Conservation (phyloP, 2,113 vertebrate species). For the Hucho hucho region DNA sequence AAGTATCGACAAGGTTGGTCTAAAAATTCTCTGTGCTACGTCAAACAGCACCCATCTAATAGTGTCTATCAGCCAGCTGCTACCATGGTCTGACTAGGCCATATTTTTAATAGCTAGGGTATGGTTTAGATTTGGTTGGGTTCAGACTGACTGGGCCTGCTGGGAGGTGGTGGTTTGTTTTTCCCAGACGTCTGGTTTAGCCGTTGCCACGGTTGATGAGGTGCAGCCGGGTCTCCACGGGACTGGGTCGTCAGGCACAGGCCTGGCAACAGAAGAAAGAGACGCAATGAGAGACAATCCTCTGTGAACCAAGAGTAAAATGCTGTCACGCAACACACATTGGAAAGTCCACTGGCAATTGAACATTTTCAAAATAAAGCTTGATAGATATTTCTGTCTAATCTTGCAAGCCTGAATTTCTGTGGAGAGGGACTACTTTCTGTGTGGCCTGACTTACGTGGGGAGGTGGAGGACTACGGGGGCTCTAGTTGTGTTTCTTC, state of each 20-base stretch:
- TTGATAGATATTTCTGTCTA: not conserved
- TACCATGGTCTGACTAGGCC: no score
- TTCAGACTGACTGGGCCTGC: constrained; percentile 15
- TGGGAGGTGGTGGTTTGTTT: not conserved
- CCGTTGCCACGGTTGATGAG: constrained; percentile 44
- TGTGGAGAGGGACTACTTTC: no score
- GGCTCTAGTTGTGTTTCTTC: constrained; percentile 72
- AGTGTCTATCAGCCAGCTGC: no score
- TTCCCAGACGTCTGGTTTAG: constrained; percentile 40
- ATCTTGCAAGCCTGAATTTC: no score
- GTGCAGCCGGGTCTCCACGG: constrained; percentile 52
- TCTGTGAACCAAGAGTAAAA: not conserved
- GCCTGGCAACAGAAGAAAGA: constrained; percentile 53
- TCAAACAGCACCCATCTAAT: no score
- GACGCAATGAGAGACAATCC: constrained; percentile 19
- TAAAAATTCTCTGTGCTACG: no score
- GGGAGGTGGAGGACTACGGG: constrained; percentile 17
- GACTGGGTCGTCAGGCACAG: constrained; percentile 35
- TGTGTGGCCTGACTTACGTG: constrained; percentile 55
- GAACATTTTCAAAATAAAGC: not conserved
- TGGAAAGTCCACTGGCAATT: not conserved
- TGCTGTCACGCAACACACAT: constrained; percentile 6
- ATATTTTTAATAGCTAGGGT: no score
- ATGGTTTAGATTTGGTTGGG: constrained; percentile 13
- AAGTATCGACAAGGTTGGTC: no score